Evolutionary conservation across 2,113 vertebrate species (phyloP), one percentile per base, ranked within the genome.

Genomic region (Gallinago media): DNA sequence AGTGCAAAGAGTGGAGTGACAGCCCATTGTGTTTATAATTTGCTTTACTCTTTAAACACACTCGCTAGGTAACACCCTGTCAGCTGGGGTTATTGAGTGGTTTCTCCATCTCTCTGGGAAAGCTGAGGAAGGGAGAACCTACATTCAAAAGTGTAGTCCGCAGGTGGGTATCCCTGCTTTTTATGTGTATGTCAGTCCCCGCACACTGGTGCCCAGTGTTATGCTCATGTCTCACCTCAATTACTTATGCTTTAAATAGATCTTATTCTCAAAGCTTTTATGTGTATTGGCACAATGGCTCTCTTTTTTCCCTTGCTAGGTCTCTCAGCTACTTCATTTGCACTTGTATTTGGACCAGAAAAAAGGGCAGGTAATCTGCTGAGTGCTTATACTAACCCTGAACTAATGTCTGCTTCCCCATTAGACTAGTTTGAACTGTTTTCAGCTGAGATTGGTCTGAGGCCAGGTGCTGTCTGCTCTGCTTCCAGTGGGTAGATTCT

Each of bases 281-380:
- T 49, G 73, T 44, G 54, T 76, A 75, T 92, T 94, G 96, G 85
- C 97, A 96, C 98, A 98, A 97, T 96, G 89, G 92, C 89, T 96
- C 91, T 97, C 67, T 92, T 92, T 97, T 95, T 97, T 97, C 96
- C 97, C 94, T 96, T 96, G 97, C 96, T 97, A 98, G 98, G 98
- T 98, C 87, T 97, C 97, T 97, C 97, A 97, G 91, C 93, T 98
- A 76, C 98, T 98, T 97, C 97, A 98, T 93, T 97, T 98, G 96
- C 94, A 98, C 96, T 98, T 94, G 92, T 98, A 97, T 96, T 97
- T 95, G 98, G 98, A 98, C 91, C 95, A 97, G 97, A 98, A 96
- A 98, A 97, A 98, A 93, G 97, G 97, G 97, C 98, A 98, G 98
- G 98, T 98, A 98, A 98, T 97, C 97, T 18, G 72, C 58, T 82